A percentile compares a stretch with the other conserved stretches of the same genome.
These are phyloP conservation scores for Elysia chlorotica DNA, from an alignment of 1,140 invertebrate genomes.

Conservation along the genomic window DNA sequence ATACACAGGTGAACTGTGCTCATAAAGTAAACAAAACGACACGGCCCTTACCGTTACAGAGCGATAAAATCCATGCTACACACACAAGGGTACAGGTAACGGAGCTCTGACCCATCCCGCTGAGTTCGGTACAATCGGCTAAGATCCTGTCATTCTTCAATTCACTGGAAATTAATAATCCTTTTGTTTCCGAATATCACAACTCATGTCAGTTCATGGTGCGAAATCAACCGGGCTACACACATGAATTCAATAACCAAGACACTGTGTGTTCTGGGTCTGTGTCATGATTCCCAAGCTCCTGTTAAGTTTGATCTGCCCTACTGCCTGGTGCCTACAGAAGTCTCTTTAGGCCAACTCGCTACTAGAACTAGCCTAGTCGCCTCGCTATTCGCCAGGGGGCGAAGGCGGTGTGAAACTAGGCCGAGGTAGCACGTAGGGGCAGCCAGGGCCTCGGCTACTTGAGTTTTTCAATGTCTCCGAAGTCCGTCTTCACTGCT, in stretches of 20 bases:
- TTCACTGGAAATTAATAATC: too few species aligned
- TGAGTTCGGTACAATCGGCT: not conserved
- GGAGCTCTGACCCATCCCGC: conserved; percentile 1
- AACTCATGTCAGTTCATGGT: not conserved
- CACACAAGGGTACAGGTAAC: conserved; percentile 8
- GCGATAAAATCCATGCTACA: conserved; percentile 13
- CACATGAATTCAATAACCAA: not conserved
- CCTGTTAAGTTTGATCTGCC: too few species aligned
- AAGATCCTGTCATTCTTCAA: not conserved
- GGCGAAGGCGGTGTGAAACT: too few species aligned
- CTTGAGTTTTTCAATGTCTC: too few species aligned
- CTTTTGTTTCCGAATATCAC: not conserved
- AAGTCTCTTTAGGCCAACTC: too few species aligned
- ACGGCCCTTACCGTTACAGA: conserved; percentile 14
- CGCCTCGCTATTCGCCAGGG: too few species aligned
- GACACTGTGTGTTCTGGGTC: not conserved
- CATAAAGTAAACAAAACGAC: not conserved
- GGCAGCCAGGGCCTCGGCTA: too few species aligned
- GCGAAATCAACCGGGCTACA: not conserved
- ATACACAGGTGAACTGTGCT: too few species aligned
- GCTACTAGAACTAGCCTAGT: too few species aligned
- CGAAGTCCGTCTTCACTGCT: too few species aligned
- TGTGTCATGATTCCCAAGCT: not conserved
- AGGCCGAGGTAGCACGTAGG: too few species aligned
- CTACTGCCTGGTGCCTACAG: too few species aligned